These are phyloP conservation scores for Ammodramus savannarum DNA, from an alignment of 2,113 vertebrate genomes.

Conservation along the genomic window DNA sequence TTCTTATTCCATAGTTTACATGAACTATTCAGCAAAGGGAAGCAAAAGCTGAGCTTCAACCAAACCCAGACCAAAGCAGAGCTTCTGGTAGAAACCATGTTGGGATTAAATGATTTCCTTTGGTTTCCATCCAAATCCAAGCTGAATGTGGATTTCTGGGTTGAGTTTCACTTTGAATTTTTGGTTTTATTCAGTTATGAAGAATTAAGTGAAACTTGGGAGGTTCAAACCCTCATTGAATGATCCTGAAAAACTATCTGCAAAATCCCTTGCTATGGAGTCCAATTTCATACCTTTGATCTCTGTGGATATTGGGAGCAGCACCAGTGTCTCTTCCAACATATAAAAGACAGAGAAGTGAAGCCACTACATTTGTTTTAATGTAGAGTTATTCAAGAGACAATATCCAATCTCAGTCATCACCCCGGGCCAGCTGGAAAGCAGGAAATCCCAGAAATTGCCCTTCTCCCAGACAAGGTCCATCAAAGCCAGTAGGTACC, in stretches of 20 bases:
- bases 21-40: constrained; percentile 38
- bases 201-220: constrained; percentile 65
- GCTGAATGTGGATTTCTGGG: constrained; percentile 57
- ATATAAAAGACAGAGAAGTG: neutral
- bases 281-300: constrained; percentile 54
- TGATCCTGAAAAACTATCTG: constrained; percentile 55
- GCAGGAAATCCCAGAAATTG: neutral
- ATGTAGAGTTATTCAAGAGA: neutral
- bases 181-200: constrained; percentile 59
- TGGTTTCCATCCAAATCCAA: constrained; percentile 61
- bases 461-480: neutral
- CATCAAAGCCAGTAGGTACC: neutral
- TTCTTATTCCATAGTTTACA: constrained; percentile 47
- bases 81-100: constrained; percentile 66
- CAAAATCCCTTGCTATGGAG: constrained; percentile 26
- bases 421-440: neutral
- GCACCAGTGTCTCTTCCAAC: constrained; percentile 8
- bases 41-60: constrained; percentile 54
- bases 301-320: constrained; percentile 37
- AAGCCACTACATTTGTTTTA: neutral
- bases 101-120: constrained; percentile 68
- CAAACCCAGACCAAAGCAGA: constrained; percentile 38
- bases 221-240: constrained; percentile 56
- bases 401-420: neutral
- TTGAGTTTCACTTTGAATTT: constrained; percentile 62